These are phyloP conservation scores for Acyrthosiphon pisum DNA, from an alignment of 1,140 invertebrate genomes.

Conservation along the genomic window DNA sequence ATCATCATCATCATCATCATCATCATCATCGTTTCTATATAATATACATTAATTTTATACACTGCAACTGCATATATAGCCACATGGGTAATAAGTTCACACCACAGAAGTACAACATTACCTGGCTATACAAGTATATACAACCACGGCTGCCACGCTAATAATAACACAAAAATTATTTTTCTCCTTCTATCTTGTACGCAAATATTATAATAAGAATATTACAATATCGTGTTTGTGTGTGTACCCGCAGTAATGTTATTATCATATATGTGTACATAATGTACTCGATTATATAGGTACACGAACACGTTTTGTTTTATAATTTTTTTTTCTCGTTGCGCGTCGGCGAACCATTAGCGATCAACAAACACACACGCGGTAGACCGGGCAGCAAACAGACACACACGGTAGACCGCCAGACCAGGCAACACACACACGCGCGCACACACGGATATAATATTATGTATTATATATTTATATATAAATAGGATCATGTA, in stretches of 20 bases:
- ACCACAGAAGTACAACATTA: too few relatives aligned
- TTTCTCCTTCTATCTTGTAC: background rate
- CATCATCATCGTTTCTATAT: too few relatives aligned
- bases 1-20: background rate
- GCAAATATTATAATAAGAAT: background rate
- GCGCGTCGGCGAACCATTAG: slow-evolving; percentile 41
- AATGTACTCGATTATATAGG: background rate
- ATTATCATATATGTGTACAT: background rate
- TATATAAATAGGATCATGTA: background rate
- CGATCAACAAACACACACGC: slow-evolving; percentile 53
- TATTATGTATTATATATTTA: background rate
- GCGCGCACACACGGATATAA: too few relatives aligned
- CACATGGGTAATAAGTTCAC: too few relatives aligned
- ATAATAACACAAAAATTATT: background rate
- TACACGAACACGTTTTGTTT: slow-evolving; percentile 26
- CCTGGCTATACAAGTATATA: too few relatives aligned
- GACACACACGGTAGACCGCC: background rate
- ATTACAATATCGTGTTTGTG: background rate
- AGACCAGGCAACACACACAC: too few relatives aligned
- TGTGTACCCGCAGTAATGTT: background rate
- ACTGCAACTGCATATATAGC: too few relatives aligned
- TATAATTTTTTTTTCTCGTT: background rate
- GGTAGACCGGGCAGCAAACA: background rate
- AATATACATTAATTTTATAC: too few relatives aligned
- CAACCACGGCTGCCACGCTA: background rate